Evolutionary conservation across 30 jellyfish, hydroid and myxozoan species (phyloP), one percentile per base, ranked within the genome.

Genomic region (Aurelia sp.): DNA sequence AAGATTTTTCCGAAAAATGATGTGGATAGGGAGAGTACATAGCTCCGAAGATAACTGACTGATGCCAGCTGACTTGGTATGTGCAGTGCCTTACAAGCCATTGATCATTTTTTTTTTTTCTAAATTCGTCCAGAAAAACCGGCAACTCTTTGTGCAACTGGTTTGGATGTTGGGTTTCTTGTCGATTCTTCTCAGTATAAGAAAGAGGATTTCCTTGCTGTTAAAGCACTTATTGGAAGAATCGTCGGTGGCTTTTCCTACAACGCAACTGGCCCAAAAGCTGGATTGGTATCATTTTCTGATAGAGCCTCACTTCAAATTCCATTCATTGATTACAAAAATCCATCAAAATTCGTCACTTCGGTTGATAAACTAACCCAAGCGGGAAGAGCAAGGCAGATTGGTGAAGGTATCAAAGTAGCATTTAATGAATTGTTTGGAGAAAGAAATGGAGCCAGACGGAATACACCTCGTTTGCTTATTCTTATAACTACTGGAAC

Each of bases 251-350:
- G 91, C 40, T 92, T 92, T 59, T 96, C 97, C 41, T 76, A 85
- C 64, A 85, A 83, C 53, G 89, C 70, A n/a, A 63, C 92, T n/a
- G 98, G 98, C 63, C 88, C 98, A 33, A 66, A 93, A 63, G 98
- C 96, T 2, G 98, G 97, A 33, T 73, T 92, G 66, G 84, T 83
- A 16, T 51, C 97, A 48, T 92, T 85, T 78, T 33, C 92, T 13
- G 68, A 65, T 64, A 31, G 52, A 64, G 89, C 95, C 62, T 64
- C 66, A 8, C 69, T 74, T 86, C 82, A 81, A 53, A 63, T 92
- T 67, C 92, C 92, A 12, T 88, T 92, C 77, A 57, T 52, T 17
- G 82, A 67, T 22, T 80, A 85, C 74, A 82, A 73, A 50, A 82
- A 88, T 58, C 88, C 92, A n/a, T 60, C 82, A 38, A 81, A 53